Base-by-base conservation (phyloP, 2,113 vertebrate genomes). In the Papio anubis region DNA sequence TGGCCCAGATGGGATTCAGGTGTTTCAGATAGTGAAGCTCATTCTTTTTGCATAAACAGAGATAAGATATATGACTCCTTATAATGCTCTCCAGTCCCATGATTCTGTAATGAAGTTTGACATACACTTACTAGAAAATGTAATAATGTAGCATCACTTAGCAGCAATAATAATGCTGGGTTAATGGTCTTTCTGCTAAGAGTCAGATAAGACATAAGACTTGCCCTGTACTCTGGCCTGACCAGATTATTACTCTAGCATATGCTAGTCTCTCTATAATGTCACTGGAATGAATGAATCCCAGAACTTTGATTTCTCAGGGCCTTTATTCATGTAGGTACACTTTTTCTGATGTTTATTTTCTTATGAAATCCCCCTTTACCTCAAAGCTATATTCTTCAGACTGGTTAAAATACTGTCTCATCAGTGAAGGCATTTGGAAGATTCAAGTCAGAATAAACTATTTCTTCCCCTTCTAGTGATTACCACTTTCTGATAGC, bases 1-100 rank as follows among this genome's bases (percentile, higher is more conserved):
- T 94, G 81, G 81, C 12, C 50, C 70, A 92, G 96, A 95, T 45
- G 45, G 30, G 43, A 97, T 88, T 95, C 80, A 95, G 94, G 81
- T 95, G 40, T 92, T 97, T 97, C 23, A 88, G 92, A 92, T 93
- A 96, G 25, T 17, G 23, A 92, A 96, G 30, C 84, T 48, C 76
- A 50, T 96, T 96, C 52, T 85, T 83, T 93, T 81, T 85, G 45
- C 40, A 90, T n/a, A 76, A 93, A 90, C 84, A 9, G 7, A 97
- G 96, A 97, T 96, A 98, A 97, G 88, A 81, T 81, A 50, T 64
- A 95, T 88, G 94, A 68, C 66, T 97, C 94, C 64, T 91, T 90
- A 32, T n/a, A 96, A 95, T 38, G 30, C 10, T 94, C 57, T 96
- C 18, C 70, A 85, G 72, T 21, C 48, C 73, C 35, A 68, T 61